A percentile compares a stretch with the other conserved stretches of the same genome.
phyloP scores from a whole-genome alignment of 2,888 invertebrate species.

The Polymixis flavicincta region DNA sequence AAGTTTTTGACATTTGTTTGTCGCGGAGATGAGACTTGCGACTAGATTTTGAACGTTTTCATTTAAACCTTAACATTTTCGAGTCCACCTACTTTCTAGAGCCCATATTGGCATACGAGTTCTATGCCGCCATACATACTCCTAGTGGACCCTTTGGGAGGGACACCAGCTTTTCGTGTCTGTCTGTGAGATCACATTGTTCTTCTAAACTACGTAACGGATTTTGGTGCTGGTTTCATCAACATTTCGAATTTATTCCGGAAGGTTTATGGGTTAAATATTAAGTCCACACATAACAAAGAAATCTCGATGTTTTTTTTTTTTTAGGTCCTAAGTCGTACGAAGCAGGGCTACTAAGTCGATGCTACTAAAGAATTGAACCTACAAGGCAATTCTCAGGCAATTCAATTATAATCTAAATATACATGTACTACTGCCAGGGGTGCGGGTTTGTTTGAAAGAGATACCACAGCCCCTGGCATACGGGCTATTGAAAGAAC shows the following conservation, averaged over 20 bases:
- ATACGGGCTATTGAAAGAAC: too few species aligned
- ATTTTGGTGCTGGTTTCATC: too few species aligned
- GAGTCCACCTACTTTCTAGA: neutral
- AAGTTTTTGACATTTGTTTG: too few species aligned
- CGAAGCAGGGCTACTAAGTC: neutral
- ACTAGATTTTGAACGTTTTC: too few species aligned
- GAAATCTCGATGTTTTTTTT: neutral
- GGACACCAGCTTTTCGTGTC: too few species aligned
- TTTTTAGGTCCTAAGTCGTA: neutral
- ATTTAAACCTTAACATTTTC: neutral
- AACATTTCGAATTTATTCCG: neutral
- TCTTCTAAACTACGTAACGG: too few species aligned
- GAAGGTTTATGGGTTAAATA: neutral
- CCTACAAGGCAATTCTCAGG: neutral
- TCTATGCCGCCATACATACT: neutral
- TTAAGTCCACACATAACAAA: neutral
- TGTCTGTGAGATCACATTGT: too few species aligned
- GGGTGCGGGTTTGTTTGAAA: too few species aligned
- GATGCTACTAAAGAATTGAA: neutral
- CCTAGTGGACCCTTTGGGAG: neutral
- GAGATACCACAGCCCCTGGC: too few species aligned
- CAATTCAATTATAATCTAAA: too few species aligned
- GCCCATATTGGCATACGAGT: neutral
- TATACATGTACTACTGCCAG: too few species aligned
- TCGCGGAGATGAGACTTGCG: too few species aligned